Evolutionary conservation across 2,888 invertebrate species (phyloP).

Genomic region (Thysanoteuthis rhombus): DNA sequence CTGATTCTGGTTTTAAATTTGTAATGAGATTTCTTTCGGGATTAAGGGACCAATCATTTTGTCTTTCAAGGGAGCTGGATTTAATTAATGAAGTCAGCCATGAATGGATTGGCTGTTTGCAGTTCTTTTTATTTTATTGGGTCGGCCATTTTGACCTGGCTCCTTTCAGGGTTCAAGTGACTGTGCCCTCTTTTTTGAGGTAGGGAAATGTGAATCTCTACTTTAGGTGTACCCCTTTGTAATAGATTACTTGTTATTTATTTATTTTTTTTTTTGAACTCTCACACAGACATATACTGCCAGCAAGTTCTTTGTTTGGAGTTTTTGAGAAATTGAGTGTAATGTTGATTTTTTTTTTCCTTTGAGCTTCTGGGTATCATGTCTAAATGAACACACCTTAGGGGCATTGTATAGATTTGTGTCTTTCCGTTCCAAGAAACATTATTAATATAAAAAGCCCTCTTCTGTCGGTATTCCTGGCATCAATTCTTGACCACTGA

Average conservation of each 20-base stretch:
- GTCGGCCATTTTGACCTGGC: background rate
- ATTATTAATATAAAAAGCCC: too few species aligned
- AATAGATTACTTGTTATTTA: background rate
- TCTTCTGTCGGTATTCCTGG: too few species aligned
- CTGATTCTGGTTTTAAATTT: background rate
- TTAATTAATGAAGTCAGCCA: background rate
- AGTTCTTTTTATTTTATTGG: background rate
- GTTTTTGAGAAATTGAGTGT: too few species aligned
- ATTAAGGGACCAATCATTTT: background rate
- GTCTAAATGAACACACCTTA: too few species aligned
- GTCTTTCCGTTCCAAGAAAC: too few species aligned
- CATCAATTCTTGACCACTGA: background rate
- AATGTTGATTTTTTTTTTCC: too few species aligned
- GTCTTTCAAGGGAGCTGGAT: background rate
- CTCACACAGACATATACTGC: too few species aligned
- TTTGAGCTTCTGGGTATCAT: too few species aligned
- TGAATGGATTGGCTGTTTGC: background rate
- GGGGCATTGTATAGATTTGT: too few species aligned
- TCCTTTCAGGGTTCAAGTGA: background rate
- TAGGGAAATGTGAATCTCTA: background rate
- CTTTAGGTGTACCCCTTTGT: background rate
- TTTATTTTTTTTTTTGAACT: too few species aligned
- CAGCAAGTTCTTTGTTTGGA: too few species aligned
- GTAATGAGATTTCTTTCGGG: background rate
- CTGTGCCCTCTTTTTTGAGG: background rate